Base-by-base conservation (phyloP, 2,797 vertebrate genomes). In the Kryptopterus vitreolus region DNA sequence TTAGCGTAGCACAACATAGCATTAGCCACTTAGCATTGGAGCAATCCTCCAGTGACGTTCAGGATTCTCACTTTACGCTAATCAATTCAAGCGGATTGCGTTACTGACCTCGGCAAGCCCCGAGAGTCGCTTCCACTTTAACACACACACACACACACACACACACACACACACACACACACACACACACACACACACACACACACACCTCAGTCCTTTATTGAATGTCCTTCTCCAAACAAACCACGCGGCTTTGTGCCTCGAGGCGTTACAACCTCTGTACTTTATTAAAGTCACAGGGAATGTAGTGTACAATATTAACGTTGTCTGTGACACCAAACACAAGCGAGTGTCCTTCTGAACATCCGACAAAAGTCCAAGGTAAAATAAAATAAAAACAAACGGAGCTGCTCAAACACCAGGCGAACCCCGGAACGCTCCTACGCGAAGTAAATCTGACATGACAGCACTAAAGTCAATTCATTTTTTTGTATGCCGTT, bases 51-150 rank as follows among this genome's bases (percentile, higher is more conserved):
- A 77, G 43, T 10, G 61, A 77, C 15, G 29, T 35, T 31, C 48
- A 10, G 20, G 4, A 13, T 57, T 43, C 22, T 50, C 9, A 16
- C 8, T 76, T 76, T 52, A 76, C 59, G 3, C 46, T 65, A 10
- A 53, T 65, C 20, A 29, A 53, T 65, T 71, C 52, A 7, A 31
- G 55, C 70, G 24, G 62, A 50, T 63, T 74, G 76, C 78, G 84
- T 87, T 85, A 82, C 81, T 85, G 76, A 78, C 83, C 85, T 57
- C 15, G 26, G 38, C 77, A 86, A 78, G 24, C 46, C 80, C 71
- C 70, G 78, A 69, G 48, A 77, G 68, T 52, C 61, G 53, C 18
- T 63, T 35, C 35, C 43, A n/a, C 26, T 15, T 24, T 18, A 8
- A n/a, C 1, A 3, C 13, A 38, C 16, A 4, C 29, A 24, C 66